Evolutionary conservation across 1,140 invertebrate genomes (phyloP), one percentile per base, ranked within the genome.

Genomic region (Cotesia typhae): DNA sequence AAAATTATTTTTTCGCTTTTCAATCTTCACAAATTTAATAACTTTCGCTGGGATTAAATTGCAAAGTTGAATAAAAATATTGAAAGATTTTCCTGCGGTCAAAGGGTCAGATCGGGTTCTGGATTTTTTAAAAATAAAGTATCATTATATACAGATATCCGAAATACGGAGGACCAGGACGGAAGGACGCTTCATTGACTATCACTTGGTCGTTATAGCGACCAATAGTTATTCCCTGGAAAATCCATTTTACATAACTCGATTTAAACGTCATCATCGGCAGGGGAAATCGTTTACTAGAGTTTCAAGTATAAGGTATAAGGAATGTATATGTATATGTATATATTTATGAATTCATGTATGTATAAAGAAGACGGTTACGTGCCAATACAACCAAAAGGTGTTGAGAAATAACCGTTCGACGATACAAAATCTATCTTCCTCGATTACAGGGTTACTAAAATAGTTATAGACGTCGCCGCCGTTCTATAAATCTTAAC

Each of bases 211-310:
- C 55, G 51, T 53, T 66, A 59, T 74, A 75, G 77, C 79, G 78
- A 80, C 77, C 70, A 70, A 76, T 76, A 79, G 81, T 83, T 83
- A 82, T 82, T 82, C 81, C 80, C 81, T 80, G 76, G 65, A 77
- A 81, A 84, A 85, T 85, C 77, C 75, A 79, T 79, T 84, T 83
- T 82, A 73, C 79, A 71, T 84, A 83, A 84, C 78, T 83, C 77
- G 68, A 85, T 85, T 84, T 73, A 74, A 78, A 75, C 76, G 75
- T 77, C 80, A 84, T 83, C 80, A 81, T 82, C 77, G 78, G 72
- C 73, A 70, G 72, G 68, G 57, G 73, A 77, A 76, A 74, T 67
- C 72, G 72, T 77, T 79, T 75, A 77, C 65, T 70, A 59, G 53
- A 59, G 41, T 47, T 52, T 17, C 36, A 14, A 65, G 55, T 51